A percentile compares a stretch with the other conserved stretches of the same genome.
phyloP scores from a whole-genome alignment of 2,797 vertebrate genomes.

The Melanotaenia maccullochi region DNA sequence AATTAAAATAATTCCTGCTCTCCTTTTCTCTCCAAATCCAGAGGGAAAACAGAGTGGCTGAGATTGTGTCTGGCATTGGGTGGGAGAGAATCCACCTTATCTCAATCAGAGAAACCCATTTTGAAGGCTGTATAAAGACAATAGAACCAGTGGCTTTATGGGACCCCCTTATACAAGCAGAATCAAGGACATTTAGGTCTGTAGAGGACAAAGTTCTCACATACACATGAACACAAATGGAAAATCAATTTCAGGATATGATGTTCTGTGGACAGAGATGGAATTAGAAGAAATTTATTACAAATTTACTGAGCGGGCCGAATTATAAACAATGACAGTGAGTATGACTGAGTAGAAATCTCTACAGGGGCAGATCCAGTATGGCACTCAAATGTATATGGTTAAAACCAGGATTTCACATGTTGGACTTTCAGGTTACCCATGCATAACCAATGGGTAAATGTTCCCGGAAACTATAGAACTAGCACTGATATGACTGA shows the following conservation, averaged over 20 bases:
- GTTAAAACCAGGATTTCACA: no score
- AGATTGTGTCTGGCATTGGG: constrained; percentile 64
- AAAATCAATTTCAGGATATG: neutral
- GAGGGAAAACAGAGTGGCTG: constrained; percentile 63
- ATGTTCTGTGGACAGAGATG: no score
- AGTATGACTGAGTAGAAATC: no score
- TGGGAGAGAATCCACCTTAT: constrained; percentile 46
- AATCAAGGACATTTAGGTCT: constrained; percentile 50
- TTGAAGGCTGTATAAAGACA: constrained; percentile 65
- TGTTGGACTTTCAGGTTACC: no score
- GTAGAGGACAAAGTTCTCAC: constrained; percentile 9
- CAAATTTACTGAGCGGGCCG: no score
- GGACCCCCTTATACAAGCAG: constrained; percentile 19
- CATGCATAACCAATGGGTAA: no score
- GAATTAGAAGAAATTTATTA: no score
- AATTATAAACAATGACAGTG: no score
- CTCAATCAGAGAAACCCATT: constrained; percentile 69
- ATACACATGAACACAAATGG: neutral
- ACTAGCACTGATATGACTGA: no score
- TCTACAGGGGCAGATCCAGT: no score
- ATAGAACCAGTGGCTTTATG: constrained; percentile 48
- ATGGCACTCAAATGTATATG: no score
- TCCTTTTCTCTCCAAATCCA: constrained; percentile 65
- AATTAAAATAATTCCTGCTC: constrained; percentile 74
- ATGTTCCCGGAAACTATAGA: no score